phyloP scores from a whole-genome alignment of 2,888 invertebrate genomes.

The Conops quadrifasciatus region DNA sequence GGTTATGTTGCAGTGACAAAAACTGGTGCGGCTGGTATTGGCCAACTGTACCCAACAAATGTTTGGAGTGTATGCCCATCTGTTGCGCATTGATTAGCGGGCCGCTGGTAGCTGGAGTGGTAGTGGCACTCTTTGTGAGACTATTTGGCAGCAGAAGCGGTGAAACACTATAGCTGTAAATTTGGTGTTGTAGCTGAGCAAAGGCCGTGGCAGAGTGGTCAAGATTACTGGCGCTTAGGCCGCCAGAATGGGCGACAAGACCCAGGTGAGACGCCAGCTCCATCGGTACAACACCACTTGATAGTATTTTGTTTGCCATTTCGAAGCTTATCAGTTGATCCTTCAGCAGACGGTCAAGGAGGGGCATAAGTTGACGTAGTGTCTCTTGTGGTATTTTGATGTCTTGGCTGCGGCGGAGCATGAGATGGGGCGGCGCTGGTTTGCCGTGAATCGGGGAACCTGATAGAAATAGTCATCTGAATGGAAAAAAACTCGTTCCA shows the following conservation, averaged over 20 bases:
- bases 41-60: slow-evolving; percentile 48
- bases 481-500: not conserved
- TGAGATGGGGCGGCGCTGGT: slow-evolving; percentile 52
- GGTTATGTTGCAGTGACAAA: slow-evolving; percentile 28
- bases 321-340: slow-evolving; percentile 65
- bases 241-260: slow-evolving; percentile 67
- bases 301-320: slow-evolving; percentile 65
- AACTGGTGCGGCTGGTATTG: slow-evolving; percentile 43
- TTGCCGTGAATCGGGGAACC: slow-evolving; percentile 73
- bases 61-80: slow-evolving; percentile 47
- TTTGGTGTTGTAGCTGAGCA: slow-evolving; percentile 56
- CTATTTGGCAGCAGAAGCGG: slow-evolving; percentile 57
- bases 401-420: slow-evolving; percentile 57
- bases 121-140: slow-evolving; percentile 31
- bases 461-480: slow-evolving; percentile 50
- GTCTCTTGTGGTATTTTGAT: slow-evolving; percentile 66
- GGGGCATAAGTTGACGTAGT: slow-evolving; percentile 66
- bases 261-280: slow-evolving; percentile 68
- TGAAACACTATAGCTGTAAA: slow-evolving; percentile 60
- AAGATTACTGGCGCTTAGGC: slow-evolving; percentile 57
- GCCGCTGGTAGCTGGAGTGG: slow-evolving; percentile 41
- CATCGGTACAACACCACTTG: slow-evolving; percentile 66
- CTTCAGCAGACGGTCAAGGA: slow-evolving; percentile 64
- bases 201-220: slow-evolving; percentile 43
- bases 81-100: slow-evolving; percentile 25